These are phyloP conservation scores for Agrochola macilenta DNA, from an alignment of 2,888 invertebrate species.

Conservation along the genomic window DNA sequence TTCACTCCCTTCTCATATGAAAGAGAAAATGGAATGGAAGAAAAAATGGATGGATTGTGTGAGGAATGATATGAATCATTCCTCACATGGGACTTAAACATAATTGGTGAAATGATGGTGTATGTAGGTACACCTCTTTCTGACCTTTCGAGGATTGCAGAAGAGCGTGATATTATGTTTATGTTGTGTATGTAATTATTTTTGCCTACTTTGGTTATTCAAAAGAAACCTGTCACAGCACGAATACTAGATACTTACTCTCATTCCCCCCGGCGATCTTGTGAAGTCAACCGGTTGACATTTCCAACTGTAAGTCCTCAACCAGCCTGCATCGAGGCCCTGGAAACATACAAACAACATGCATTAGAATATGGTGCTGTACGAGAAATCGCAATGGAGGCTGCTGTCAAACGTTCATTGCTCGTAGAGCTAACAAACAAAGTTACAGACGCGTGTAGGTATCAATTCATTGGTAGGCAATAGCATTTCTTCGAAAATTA, in stretches of 20 bases:
- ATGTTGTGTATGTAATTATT: background rate
- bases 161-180: background rate
- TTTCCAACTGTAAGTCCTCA: conserved; percentile 95
- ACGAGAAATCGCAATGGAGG: too few relatives aligned
- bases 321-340: conserved; percentile 95
- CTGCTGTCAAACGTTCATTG: too few relatives aligned
- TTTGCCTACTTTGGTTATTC: background rate
- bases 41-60: too few relatives aligned
- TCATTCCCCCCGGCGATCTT: conserved; percentile 93
- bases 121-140: too few relatives aligned
- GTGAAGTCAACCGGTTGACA: conserved; percentile 98
- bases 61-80: too few relatives aligned
- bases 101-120: background rate
- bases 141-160: background rate
- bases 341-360: conserved; percentile 78
- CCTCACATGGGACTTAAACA: background rate
- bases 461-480: too few relatives aligned
- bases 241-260: conserved; percentile 90
- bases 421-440: too few relatives aligned
- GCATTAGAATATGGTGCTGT: background rate
- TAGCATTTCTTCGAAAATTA: too few relatives aligned
- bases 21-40: too few relatives aligned
- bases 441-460: too few relatives aligned
- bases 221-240: background rate
- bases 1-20: too few relatives aligned